Evolutionary conservation across 2,797 vertebrate species (phyloP).

Genomic region (Gila robusta): DNA sequence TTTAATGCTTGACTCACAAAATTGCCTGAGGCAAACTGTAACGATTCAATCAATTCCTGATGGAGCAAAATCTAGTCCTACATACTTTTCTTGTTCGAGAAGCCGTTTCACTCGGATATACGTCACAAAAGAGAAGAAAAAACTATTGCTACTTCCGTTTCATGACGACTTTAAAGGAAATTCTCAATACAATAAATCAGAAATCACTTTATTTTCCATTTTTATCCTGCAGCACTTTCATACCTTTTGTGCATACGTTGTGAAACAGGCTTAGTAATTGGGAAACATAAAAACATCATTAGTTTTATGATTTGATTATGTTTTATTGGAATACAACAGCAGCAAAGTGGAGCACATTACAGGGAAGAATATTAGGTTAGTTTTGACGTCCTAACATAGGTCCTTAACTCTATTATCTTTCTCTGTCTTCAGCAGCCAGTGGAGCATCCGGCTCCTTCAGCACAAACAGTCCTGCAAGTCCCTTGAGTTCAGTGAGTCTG

Average conservation of each 20-base stretch:
- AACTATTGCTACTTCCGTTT: not conserved
- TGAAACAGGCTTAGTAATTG: not conserved
- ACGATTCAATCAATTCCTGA: no score
- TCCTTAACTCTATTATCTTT: conserved; percentile 34
- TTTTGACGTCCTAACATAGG: not conserved
- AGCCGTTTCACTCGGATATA: not conserved
- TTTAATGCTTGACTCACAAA: no score
- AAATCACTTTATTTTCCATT: not conserved
- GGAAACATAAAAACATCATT: not conserved
- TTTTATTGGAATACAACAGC: conserved; percentile 1
- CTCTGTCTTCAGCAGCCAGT: conserved; percentile 76
- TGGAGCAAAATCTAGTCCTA: not conserved
- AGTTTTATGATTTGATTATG: not conserved
- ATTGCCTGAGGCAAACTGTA: no score
- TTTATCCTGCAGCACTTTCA: not conserved
- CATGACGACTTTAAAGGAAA: not conserved
- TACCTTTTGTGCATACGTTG: not conserved
- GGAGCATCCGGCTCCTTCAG: conserved; percentile 89
- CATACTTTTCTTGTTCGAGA: not conserved
- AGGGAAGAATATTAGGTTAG: conserved; percentile 1
- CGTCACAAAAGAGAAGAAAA: not conserved
- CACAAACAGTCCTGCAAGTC: conserved; percentile 97
- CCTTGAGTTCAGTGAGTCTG: conserved; percentile 93
- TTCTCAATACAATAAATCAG: not conserved
- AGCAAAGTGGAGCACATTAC: conserved; percentile 13